Conservation (phyloP, 2,113 vertebrate genomes). For the Aptenodytes forsteri region DNA sequence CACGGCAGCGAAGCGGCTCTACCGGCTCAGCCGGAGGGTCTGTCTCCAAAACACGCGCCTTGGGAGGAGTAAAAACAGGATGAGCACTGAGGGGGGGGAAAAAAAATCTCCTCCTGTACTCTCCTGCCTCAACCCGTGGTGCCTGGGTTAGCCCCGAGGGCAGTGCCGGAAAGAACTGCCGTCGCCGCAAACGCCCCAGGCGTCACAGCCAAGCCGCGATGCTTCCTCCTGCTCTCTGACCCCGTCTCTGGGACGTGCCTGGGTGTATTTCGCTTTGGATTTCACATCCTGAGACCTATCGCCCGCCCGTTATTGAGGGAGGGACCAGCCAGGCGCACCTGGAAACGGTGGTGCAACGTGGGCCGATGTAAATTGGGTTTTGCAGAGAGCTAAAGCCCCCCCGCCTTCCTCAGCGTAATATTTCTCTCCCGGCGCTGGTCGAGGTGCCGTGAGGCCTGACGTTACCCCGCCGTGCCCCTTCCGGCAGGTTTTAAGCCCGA, state of each 20-base stretch:
- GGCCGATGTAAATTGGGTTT: accelerated
- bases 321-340: too few relatives aligned
- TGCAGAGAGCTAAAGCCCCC: neutral
- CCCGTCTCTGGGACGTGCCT: too few relatives aligned
- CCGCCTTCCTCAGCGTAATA: accelerated
- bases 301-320: accelerated
- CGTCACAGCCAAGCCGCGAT: accelerated
- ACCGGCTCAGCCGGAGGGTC: neutral
- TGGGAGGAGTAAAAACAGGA: neutral
- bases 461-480: neutral
- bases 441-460: neutral
- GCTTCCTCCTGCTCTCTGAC: neutral
- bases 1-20: accelerated
- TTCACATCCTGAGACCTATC: accelerated
- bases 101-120: neutral
- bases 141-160: neutral
- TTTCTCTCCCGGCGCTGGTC: neutral
- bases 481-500: neutral
- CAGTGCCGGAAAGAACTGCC: neutral
- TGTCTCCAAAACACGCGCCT: neutral
- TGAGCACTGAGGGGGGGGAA: neutral
- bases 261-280: accelerated
- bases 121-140: accelerated
- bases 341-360: accelerated
- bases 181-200: accelerated